Conservation (phyloP, 2,113 vertebrate genomes). For the Acanthisitta chloris region DNA sequence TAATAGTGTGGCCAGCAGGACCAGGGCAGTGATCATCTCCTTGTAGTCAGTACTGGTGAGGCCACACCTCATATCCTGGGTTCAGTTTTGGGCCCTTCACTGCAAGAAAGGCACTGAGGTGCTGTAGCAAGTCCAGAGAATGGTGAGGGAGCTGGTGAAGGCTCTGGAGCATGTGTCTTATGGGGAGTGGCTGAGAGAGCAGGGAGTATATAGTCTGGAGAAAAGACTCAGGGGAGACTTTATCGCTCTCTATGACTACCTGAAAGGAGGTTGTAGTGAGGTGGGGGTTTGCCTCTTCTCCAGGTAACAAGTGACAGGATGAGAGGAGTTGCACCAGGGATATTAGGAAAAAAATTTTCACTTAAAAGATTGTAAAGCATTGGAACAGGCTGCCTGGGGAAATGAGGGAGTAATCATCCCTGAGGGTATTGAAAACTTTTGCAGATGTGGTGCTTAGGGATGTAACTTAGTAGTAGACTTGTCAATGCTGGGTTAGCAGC, state of each 20-base stretch:
- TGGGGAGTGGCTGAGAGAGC: accelerated
- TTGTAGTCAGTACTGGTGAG: background rate
- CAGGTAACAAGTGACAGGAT: background rate
- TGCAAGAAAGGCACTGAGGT: background rate
- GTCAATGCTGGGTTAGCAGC: background rate
- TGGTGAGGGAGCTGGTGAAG: accelerated
- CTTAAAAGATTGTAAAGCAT: background rate
- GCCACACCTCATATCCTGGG: background rate
- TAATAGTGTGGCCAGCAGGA: background rate
- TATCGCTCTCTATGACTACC: accelerated
- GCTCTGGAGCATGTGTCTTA: background rate
- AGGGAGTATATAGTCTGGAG: background rate
- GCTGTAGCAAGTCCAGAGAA: background rate
- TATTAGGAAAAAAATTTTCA: background rate
- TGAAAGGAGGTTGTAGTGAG: background rate
- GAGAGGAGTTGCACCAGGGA: background rate
- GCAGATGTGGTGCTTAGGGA: background rate
- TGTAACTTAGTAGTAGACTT: background rate
- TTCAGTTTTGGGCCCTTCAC: background rate
- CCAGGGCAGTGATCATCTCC: accelerated
- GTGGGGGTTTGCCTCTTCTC: accelerated
- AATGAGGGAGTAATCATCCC: background rate
- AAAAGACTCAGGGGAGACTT: background rate
- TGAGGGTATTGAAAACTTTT: background rate
- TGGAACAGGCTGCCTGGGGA: background rate